Conservation (phyloP, 2,797 vertebrate species). For the Scleropages formosus region DNA sequence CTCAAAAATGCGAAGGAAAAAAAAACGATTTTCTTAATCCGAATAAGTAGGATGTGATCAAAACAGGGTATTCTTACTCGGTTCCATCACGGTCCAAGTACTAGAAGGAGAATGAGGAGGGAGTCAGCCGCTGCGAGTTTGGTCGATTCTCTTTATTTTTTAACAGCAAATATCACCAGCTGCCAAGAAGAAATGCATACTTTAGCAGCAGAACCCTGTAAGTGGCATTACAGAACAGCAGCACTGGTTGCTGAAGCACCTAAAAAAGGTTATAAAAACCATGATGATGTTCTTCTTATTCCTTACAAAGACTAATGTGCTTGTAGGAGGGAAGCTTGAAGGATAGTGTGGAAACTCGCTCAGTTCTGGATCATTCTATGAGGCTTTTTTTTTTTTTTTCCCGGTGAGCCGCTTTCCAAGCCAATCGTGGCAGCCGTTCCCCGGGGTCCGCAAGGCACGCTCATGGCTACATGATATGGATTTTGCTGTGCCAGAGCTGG, state of each 20-base stretch:
- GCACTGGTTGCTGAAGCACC: not conserved
- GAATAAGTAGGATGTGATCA: too few relatives aligned
- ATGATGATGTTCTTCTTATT: not conserved
- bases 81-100: not conserved
- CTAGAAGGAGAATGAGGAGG: not conserved
- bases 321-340: not conserved
- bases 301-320: not conserved
- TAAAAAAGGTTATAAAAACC: not conserved
- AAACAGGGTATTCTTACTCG: not conserved
- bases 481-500: constrained; percentile 9
- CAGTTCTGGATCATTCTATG: constrained; percentile 17
- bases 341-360: not conserved
- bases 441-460: not conserved
- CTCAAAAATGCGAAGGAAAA: too few relatives aligned
- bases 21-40: too few relatives aligned
- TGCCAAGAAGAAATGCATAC: constrained; percentile 22
- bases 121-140: not conserved
- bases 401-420: not conserved
- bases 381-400: not conserved
- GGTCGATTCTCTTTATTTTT: constrained; percentile 30
- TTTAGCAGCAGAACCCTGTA: constrained; percentile 2
- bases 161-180: constrained; percentile 24
- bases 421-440: not conserved
- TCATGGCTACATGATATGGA: constrained; percentile 1
- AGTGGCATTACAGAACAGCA: constrained; percentile 2